phyloP scores from a whole-genome alignment of 2,113 vertebrate genomes.

The Ahaetulla prasina region DNA sequence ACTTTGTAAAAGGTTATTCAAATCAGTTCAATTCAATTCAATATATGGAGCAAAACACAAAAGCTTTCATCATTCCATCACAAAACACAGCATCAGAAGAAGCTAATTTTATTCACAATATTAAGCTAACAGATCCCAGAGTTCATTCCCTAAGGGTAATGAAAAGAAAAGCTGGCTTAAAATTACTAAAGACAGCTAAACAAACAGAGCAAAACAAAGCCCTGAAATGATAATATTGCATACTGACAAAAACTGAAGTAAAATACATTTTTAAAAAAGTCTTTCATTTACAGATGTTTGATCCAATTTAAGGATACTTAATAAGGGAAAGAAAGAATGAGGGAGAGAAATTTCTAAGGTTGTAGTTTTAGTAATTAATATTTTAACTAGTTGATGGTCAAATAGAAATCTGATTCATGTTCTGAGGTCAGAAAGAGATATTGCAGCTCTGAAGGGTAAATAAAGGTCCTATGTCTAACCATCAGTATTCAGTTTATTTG shows the following conservation, averaged over 20 bases:
- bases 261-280: background rate
- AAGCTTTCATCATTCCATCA: background rate
- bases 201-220: background rate
- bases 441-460: background rate
- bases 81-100: constrained; percentile 23
- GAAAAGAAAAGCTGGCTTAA: constrained; percentile 24
- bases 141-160: constrained; percentile 33
- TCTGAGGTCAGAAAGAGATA: background rate
- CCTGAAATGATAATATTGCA: constrained; percentile 7
- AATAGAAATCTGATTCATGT: background rate
- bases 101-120: constrained; percentile 47
- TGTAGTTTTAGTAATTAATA: background rate
- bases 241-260: background rate
- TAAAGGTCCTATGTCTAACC: background rate
- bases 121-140: constrained; percentile 34
- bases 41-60: constrained; percentile 15
- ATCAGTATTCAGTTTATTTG: background rate
- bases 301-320: background rate
- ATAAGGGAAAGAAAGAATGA: background rate
- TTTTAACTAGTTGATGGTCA: background rate
- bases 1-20: constrained; percentile 26
- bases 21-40: constrained; percentile 33
- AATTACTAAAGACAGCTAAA: constrained; percentile 35
- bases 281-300: background rate
- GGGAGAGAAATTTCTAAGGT: background rate